These are phyloP conservation scores for Girardinichthys multiradiatus DNA, from an alignment of 2,113 vertebrate species.

Conservation along the genomic window DNA sequence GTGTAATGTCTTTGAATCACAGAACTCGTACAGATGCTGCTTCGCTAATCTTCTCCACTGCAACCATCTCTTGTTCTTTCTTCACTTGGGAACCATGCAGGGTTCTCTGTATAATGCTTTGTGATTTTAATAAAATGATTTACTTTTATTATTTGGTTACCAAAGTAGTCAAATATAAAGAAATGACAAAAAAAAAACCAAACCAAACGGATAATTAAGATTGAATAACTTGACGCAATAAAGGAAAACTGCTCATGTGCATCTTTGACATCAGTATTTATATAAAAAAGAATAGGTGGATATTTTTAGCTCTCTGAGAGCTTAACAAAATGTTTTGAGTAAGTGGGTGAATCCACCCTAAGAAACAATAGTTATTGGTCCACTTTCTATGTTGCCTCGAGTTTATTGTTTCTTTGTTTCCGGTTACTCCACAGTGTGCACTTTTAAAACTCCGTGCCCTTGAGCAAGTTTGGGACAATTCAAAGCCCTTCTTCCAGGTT, in stretches of 20 bases:
- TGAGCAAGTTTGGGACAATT: neutral
- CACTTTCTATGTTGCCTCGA: neutral
- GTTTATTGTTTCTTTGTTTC: neutral
- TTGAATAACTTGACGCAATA: neutral
- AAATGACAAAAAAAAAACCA: neutral
- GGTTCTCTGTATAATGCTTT: neutral
- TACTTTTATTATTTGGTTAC: neutral
- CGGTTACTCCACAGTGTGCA: neutral
- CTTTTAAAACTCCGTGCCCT: neutral
- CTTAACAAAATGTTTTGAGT: neutral
- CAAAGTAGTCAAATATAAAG: neutral
- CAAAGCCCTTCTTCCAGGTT: neutral
- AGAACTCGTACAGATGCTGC: neutral
- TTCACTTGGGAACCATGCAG: neutral
- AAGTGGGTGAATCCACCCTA: slow-evolving; percentile 4
- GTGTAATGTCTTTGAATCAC: slow-evolving; percentile 7
- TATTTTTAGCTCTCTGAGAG: slow-evolving; percentile 11
- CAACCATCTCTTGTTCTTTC: neutral
- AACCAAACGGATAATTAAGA: neutral
- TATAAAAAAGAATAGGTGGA: neutral
- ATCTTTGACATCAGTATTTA: neutral
- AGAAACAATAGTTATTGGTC: neutral
- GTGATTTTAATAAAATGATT: neutral
- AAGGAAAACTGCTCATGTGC: no score
- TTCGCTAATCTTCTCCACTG: neutral